A percentile compares a stretch with the other conserved stretches of the same genome.
These are phyloP conservation scores for Ctenochaetus hawaiiensis DNA, from an alignment of 2,797 vertebrate species.

Conservation along the genomic window DNA sequence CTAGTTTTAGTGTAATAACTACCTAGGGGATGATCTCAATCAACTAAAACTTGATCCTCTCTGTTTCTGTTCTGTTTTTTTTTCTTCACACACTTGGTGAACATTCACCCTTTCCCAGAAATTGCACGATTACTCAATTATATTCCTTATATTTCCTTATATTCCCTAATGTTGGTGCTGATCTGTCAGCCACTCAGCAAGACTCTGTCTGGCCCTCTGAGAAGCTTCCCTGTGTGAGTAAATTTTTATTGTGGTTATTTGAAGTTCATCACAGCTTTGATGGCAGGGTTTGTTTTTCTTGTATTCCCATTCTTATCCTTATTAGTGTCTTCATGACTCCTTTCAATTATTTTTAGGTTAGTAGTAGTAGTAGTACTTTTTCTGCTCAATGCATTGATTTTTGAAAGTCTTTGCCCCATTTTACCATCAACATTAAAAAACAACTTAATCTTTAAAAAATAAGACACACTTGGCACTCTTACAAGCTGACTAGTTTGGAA, in stretches of 20 bases:
- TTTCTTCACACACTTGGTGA: conserved; percentile 30
- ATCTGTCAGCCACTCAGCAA: conserved; percentile 62
- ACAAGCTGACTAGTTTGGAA: conserved; percentile 24
- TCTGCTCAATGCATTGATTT: conserved; percentile 23
- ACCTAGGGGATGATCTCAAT: conserved; percentile 68
- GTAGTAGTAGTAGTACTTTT: conserved; percentile 11
- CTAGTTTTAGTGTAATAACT: conserved; percentile 61
- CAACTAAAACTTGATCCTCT: conserved; percentile 47
- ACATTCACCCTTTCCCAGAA: conserved; percentile 54
- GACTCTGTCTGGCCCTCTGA: conserved; percentile 45
- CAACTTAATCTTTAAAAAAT: conserved; percentile 21
- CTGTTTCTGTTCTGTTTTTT: conserved; percentile 54
- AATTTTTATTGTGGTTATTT: conserved; percentile 46
- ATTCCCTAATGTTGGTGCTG: conserved; percentile 57
- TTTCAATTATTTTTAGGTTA: conserved; percentile 35
- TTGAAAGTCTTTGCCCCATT: conserved; percentile 10
- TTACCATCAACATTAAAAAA: conserved; percentile 10
- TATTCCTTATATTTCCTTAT: conserved; percentile 49
- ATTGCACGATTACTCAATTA: conserved; percentile 66
- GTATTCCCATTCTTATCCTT: conserved; percentile 5
- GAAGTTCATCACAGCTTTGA: conserved; percentile 56
- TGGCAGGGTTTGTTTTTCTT: conserved; percentile 28
- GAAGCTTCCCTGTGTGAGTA: conserved; percentile 31
- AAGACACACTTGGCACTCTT: not conserved
- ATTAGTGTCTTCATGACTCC: conserved; percentile 9